Conservation (phyloP, 1,140 invertebrate genomes). For the Holotrichia oblita region DNA sequence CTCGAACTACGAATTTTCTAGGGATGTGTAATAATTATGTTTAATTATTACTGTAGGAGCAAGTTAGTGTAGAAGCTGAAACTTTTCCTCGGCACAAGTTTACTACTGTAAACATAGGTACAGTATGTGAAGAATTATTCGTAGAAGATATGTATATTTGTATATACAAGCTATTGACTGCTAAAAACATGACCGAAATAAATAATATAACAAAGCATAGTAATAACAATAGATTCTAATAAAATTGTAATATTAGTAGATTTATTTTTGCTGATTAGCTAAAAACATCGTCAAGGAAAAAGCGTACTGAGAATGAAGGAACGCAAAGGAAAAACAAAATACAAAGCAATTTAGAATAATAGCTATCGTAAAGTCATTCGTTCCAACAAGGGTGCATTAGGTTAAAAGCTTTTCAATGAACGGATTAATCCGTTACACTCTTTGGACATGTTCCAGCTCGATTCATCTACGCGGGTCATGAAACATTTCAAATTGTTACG, state of each 20-base stretch:
- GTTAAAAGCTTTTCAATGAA: constrained; percentile 48
- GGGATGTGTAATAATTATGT: too few species aligned
- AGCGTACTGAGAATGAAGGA: background rate
- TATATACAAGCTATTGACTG: background rate
- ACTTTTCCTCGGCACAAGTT: too few species aligned
- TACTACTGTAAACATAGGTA: too few species aligned
- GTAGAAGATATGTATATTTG: too few species aligned
- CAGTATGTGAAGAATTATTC: too few species aligned
- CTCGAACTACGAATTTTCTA: too few species aligned
- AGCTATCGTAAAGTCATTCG: constrained; percentile 10
- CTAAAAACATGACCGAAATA: background rate
- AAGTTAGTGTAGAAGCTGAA: too few species aligned
- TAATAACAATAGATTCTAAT: background rate
- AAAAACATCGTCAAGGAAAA: background rate
- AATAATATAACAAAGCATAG: background rate
- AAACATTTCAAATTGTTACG: constrained; percentile 17
- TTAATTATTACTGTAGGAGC: too few species aligned
- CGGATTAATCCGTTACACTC: constrained; percentile 50
- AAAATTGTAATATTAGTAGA: background rate
- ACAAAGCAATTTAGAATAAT: background rate
- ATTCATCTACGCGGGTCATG: constrained; percentile 4
- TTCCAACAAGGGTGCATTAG: constrained; percentile 48
- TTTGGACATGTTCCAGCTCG: constrained; percentile 46
- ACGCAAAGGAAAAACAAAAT: background rate
- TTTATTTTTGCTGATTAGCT: background rate